Conservation (phyloP, 1,140 invertebrate genomes). For the Anastatus disparis region DNA sequence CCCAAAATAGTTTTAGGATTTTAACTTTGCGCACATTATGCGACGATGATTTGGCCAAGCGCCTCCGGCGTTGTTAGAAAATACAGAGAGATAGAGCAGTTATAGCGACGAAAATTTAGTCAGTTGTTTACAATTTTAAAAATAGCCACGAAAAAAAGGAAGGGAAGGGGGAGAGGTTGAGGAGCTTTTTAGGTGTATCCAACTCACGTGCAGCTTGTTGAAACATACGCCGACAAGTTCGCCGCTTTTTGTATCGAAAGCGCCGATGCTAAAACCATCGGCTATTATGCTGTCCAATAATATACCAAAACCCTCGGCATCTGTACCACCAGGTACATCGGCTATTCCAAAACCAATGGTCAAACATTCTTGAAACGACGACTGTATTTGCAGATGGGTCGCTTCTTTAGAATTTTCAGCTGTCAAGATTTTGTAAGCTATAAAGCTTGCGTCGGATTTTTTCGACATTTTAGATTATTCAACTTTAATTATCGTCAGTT, state of each 20-base stretch:
- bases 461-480: conserved; percentile 35
- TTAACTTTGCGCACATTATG: background rate
- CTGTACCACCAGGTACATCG: conserved; percentile 23
- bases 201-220: conserved; percentile 55
- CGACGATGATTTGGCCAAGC: conserved; percentile 13
- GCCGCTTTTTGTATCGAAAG: conserved; percentile 46
- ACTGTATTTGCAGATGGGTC: conserved; percentile 18
- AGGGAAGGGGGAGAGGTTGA: too few species aligned
- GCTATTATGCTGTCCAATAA: conserved; percentile 40
- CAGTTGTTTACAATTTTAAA: conserved; percentile 26
- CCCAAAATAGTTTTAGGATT: conserved; percentile 33
- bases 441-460: conserved; percentile 19
- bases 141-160: too few species aligned
- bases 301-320: conserved; percentile 23
- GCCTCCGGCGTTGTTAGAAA: too few species aligned
- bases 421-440: conserved; percentile 23
- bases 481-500: too few species aligned
- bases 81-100: too few species aligned
- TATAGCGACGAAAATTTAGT: too few species aligned
- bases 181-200: too few species aligned
- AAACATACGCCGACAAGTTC: conserved; percentile 52
- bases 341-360: conserved; percentile 37
- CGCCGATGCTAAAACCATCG: conserved; percentile 50
- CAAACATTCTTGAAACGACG: conserved; percentile 33
- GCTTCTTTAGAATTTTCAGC: conserved; percentile 20